These are phyloP conservation scores for Piscicola geometra DNA, from an alignment of 2,888 invertebrate species.

Conservation along the genomic window DNA sequence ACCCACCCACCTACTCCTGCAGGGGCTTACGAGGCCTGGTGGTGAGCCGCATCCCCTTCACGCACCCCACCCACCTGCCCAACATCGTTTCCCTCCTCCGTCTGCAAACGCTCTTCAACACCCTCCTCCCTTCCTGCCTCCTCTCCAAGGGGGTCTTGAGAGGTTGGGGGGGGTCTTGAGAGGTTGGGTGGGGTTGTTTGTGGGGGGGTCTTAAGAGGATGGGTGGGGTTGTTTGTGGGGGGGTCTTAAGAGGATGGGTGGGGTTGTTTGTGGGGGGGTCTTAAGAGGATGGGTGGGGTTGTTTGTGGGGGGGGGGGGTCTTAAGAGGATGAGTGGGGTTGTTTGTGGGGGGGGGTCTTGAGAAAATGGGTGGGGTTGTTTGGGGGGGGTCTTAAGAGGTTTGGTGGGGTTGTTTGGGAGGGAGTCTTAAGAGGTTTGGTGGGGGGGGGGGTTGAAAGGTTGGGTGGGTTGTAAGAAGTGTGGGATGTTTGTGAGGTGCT, in stretches of 20 bases:
- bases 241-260: not conserved
- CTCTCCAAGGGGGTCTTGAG: slow-evolving; percentile 44
- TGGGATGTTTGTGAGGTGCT: too few species aligned
- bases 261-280: not conserved
- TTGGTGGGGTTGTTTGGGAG: too few species aligned
- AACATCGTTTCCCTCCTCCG: slow-evolving; percentile 76
- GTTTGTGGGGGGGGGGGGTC: too few species aligned
- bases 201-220: not conserved
- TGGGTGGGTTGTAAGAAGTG: too few species aligned
- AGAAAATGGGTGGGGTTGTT: too few species aligned
- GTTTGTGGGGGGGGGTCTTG: too few species aligned
- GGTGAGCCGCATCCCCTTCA: slow-evolving; percentile 79
- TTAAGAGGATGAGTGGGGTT: not conserved
- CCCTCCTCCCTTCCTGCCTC: slow-evolving; percentile 80
- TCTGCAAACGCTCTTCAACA: slow-evolving; percentile 86
- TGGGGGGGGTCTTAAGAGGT: too few species aligned
- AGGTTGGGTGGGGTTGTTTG: not conserved
- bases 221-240: not conserved
- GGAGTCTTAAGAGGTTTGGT: too few species aligned
- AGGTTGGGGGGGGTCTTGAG: slow-evolving; percentile 17
- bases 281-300: not conserved
- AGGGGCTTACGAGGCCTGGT: slow-evolving; percentile 67
- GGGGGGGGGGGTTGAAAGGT: too few species aligned
- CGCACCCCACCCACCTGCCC: slow-evolving; percentile 85
- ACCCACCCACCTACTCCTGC: slow-evolving; percentile 31